Conservation (phyloP, 2,888 invertebrate species). For the Tachystola acroxantha region DNA sequence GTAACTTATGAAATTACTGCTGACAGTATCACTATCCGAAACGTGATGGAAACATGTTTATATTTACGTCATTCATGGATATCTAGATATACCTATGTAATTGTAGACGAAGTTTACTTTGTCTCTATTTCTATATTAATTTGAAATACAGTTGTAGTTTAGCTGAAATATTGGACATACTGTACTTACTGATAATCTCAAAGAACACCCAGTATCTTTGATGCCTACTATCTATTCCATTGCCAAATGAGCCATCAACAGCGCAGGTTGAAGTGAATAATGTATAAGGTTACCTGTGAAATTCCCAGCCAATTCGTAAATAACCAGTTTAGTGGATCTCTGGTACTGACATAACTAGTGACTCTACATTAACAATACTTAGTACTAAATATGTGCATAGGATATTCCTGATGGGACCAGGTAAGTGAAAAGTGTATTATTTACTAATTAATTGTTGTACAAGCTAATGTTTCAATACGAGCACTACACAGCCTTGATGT, state of each 20-base stretch:
- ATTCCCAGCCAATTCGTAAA: not conserved
- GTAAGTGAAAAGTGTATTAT: slow-evolving; percentile 28
- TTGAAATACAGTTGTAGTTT: no score
- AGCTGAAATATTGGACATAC: no score
- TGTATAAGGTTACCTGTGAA: not conserved
- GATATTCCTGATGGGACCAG: slow-evolving; percentile 42
- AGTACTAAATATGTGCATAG: slow-evolving; percentile 36
- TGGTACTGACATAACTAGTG: not conserved
- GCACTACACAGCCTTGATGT: no score
- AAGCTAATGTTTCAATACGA: no score
- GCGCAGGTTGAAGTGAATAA: slow-evolving; percentile 9
- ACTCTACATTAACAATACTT: no score
- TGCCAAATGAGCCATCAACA: slow-evolving; percentile 27
- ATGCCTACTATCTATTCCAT: slow-evolving; percentile 31
- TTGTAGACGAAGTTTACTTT: no score
- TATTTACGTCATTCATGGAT: no score
- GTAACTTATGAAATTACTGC: no score
- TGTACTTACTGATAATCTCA: slow-evolving; percentile 7
- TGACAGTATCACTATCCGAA: no score
- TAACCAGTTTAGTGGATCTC: not conserved
- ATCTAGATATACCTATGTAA: no score
- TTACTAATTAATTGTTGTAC: not conserved
- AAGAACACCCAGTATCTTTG: slow-evolving; percentile 29
- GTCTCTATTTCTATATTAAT: no score
- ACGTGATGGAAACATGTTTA: no score